A percentile compares a stretch with the other conserved stretches of the same genome.
These are phyloP conservation scores for Bombus cullumanus DNA, from an alignment of 1,140 invertebrate species.

Conservation along the genomic window DNA sequence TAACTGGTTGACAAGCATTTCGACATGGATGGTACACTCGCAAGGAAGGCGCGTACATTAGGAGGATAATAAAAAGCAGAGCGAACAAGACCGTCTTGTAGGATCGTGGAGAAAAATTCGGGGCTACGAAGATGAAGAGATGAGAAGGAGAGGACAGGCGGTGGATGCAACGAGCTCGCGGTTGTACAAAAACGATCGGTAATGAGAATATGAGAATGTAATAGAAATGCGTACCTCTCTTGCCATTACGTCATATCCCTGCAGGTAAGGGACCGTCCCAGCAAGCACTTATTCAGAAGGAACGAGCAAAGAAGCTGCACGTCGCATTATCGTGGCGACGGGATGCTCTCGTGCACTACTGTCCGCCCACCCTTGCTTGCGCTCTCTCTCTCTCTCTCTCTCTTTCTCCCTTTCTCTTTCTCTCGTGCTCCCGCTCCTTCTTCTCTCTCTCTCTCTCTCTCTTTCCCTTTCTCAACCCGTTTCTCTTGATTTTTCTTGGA, in stretches of 20 bases:
- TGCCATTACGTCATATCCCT: constrained; percentile 84
- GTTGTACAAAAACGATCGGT: background rate
- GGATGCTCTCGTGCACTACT: constrained; percentile 62
- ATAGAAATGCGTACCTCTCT: constrained; percentile 80
- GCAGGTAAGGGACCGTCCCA: constrained; percentile 80
- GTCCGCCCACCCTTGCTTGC: constrained; percentile 66
- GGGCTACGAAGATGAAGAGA: background rate
- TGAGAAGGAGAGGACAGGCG: background rate
- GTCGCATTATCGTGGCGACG: constrained; percentile 66
- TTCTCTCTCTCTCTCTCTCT: background rate
- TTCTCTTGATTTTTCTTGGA: background rate
- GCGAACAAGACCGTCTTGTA: constrained; percentile 14
- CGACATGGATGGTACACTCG: constrained; percentile 18
- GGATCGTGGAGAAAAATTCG: background rate
- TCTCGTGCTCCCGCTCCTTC: background rate
- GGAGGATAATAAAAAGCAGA: background rate
- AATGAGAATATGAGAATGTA: constrained; percentile 33
- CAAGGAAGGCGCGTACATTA: background rate
- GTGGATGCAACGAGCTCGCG: constrained; percentile 1
- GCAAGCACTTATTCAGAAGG: constrained; percentile 73
- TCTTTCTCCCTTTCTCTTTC: background rate
- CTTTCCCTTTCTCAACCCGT: background rate
- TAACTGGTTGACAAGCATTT: constrained; percentile 11
- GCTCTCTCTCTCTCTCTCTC: constrained; percentile 17
- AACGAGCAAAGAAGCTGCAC: constrained; percentile 60